Evolutionary conservation across 1,140 invertebrate genomes (phyloP), one percentile per base, ranked within the genome.

Genomic region (Diorhabda sublineata): DNA sequence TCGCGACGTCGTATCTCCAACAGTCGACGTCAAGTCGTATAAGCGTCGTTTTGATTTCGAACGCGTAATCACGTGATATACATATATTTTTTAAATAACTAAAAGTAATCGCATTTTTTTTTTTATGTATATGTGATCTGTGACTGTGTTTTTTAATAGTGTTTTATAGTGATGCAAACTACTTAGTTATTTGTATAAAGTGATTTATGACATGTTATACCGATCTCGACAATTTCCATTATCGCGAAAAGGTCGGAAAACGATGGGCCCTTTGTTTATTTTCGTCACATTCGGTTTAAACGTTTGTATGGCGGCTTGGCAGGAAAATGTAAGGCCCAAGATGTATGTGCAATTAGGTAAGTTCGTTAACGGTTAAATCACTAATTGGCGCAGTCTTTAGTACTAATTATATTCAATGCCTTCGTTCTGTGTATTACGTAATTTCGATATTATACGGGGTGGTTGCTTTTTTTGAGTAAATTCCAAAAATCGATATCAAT

Each of bases 261-360:
- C 69, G 74, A 74, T 61, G 70, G 68, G 69, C 62, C 64, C 71
- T 75, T 74, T 71, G 68, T 58, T 76, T 71, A 68, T 76, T 60
- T 58, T 73, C 52, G 67, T 70, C 58, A 66, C 71, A 64, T 75
- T 78, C 60, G 71, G 66, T 47, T 44, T 76, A 7, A 62, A 71
- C 60, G 70, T 61, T 74, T 76, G 75, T 71, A 67, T 74, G 66
- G 77, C 74, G 42, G 88, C 89, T 74, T 92, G 91, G 91, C 91
- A 93, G 87, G 91, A 92, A 82, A 93, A 93, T 83, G 88, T 92
- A 82, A 86, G 91, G 83, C 91, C 91, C 76, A 93, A 92, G 87
- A 91, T 92, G 87, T 92, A 90, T 86, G 91, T 92, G 80, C 89
- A 92, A 87, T 86, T 92, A 87, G 91, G 91, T 93, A 81, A 90